Percentiles rank a stretch among this genome's conserved stretches.
Evolutionary conservation across 2,113 vertebrate genomes (phyloP).

Genomic region (Menura novaehollandiae): DNA sequence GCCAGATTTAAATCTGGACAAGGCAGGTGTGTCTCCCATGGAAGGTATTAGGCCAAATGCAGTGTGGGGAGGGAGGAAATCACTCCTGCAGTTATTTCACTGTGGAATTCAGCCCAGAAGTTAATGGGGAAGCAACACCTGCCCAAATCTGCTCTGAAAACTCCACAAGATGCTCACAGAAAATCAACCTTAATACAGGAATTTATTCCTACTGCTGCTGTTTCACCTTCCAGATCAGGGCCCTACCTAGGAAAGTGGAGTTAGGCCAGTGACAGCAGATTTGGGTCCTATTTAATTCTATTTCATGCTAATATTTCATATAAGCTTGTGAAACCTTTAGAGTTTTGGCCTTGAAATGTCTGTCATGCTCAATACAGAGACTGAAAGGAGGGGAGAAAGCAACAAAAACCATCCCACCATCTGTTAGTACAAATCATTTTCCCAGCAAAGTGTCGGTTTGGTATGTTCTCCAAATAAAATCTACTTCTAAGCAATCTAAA

Average conservation of each 20-base stretch:
- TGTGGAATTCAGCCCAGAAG: slow-evolving; percentile 1
- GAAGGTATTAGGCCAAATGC: not conserved
- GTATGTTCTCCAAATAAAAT: not conserved
- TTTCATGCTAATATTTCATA: not conserved
- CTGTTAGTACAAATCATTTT: not conserved
- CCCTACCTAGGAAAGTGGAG: not conserved
- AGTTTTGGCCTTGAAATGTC: not conserved
- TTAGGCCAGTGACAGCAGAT: not conserved
- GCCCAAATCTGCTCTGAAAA: not conserved
- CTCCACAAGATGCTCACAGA: not conserved
- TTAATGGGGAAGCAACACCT: not conserved
- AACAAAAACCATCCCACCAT: not conserved
- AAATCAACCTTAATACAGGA: not conserved
- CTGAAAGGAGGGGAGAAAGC: not conserved
- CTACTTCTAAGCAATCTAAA: not conserved
- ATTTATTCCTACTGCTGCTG: not conserved
- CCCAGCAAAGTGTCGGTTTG: not conserved
- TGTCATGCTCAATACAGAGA: not conserved
- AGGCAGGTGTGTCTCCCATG: not conserved
- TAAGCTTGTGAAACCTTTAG: not conserved
- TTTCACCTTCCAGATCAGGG: not conserved
- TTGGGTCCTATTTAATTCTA: not conserved
- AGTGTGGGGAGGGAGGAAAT: not conserved
- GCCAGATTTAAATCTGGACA: not conserved
- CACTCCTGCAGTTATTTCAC: not conserved